Evolutionary conservation across 2,888 invertebrate species (phyloP), one percentile per base, ranked within the genome.

Genomic region (Galeopsomyia nigrocyanea): DNA sequence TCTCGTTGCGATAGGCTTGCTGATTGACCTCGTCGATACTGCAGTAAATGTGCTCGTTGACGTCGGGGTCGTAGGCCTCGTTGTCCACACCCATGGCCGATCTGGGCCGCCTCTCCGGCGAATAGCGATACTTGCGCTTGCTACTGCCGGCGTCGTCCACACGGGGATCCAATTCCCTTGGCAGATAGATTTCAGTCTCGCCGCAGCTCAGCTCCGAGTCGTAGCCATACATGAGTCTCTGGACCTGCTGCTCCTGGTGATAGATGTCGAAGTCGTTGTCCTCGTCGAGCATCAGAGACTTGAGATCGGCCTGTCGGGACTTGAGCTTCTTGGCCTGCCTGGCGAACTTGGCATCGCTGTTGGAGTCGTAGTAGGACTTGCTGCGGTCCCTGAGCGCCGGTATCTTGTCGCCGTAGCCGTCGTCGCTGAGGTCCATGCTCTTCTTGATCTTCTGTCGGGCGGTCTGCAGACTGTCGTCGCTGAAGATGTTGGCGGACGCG

Each of bases 11-110:
- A n/a, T 19, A 53, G 9, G 53, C 19, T 49, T 61, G 46, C 7
- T 39, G 53, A 1, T 51, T 19, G 76, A 89, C 89, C 77, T 91
- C 91, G 79, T 92, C 92, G 84, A 91, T 91, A 83, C 89, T 90
- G 83, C 87, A 85, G 74, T 86, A 86, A 50, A 84, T 79, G 71
- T 84, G 86, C 64, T 86, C 84, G 68, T 79, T 80, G 0, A 78
- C 69, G 9, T 80, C 80, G 51, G 71, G 74, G 62, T 75, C 77
- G 68, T 80, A 79, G 31, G 77, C 26, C 17, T 77, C 77, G 26
- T 80, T 77, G n/a, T 77, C 76, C 17, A 70, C 60, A 19, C 68
- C 73, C 7, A 60, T 53, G 10, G 39, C 16, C 13, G 65, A 47
- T 19, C 56, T 70, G 1, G 60, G 19, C 5, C 78, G 79, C 69